Conservation (phyloP, 2,888 invertebrate species). For the Brachyopa scutellaris region DNA sequence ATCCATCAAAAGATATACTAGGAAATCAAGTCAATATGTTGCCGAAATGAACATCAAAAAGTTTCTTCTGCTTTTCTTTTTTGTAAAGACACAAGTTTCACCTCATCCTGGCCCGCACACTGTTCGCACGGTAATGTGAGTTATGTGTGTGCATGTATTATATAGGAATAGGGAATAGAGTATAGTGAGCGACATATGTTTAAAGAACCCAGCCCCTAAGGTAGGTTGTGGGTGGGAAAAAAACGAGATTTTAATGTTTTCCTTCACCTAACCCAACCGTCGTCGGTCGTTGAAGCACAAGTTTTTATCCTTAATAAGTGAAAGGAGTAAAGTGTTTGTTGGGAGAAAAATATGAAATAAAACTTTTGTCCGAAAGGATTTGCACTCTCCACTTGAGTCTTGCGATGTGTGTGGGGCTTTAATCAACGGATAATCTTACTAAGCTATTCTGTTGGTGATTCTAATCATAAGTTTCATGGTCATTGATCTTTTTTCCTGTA, state of each 20-base stretch:
- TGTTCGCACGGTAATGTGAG: no score
- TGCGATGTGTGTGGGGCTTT: slow-evolving; percentile 41
- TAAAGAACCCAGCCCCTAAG: slow-evolving; percentile 20
- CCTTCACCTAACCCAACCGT: slow-evolving; percentile 3
- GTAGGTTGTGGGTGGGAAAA: slow-evolving; percentile 4
- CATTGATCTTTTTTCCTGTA: slow-evolving; percentile 15
- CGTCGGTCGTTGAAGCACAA: no score
- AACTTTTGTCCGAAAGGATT: slow-evolving; percentile 53
- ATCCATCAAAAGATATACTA: slow-evolving; percentile 69
- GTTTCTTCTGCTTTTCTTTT: slow-evolving; percentile 34
- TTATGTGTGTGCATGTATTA: no score
- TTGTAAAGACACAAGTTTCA: slow-evolving; percentile 43
- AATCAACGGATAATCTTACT: slow-evolving; percentile 52
- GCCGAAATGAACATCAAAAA: slow-evolving; percentile 67
- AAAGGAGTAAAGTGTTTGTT: slow-evolving; percentile 29
- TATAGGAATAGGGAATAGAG: no score
- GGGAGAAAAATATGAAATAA: slow-evolving; percentile 2
- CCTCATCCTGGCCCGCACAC: background rate
- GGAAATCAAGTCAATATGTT: slow-evolving; percentile 71
- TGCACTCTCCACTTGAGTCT: slow-evolving; percentile 46
- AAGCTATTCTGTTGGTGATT: slow-evolving; percentile 51
- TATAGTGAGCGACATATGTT: slow-evolving; percentile 54
- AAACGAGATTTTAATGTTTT: slow-evolving; percentile 62
- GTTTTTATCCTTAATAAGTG: slow-evolving; percentile 42
- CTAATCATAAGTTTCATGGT: slow-evolving; percentile 56